Conservation (phyloP, 1,140 invertebrate species). For the Anadara kagoshimensis region DNA sequence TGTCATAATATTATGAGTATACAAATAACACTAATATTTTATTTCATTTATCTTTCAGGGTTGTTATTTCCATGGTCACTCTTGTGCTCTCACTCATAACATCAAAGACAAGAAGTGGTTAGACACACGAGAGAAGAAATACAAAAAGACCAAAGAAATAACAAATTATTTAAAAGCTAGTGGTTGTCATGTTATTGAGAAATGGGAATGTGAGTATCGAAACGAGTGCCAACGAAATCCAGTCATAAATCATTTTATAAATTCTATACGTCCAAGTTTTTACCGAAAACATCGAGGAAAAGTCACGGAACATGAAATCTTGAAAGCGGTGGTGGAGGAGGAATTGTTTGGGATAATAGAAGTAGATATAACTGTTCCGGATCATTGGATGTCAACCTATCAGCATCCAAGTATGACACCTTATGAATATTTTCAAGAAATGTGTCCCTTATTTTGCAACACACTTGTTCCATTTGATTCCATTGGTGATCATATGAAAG, state of each 20-base stretch:
- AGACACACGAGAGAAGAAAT: not conserved
- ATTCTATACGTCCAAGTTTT: conserved; percentile 6
- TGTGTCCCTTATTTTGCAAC: conserved; percentile 35
- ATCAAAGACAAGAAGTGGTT: conserved; percentile 7
- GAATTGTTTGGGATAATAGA: conserved; percentile 38
- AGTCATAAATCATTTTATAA: not conserved
- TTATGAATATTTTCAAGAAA: conserved; percentile 21
- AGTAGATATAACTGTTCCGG: conserved; percentile 34
- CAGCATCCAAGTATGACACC: not conserved
- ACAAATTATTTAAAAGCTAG: conserved; percentile 5
- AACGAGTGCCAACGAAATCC: not conserved
- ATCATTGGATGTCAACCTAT: not conserved
- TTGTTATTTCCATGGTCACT: conserved; percentile 24
- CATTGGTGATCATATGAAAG: conserved; percentile 27
- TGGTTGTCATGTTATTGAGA: conserved; percentile 20
- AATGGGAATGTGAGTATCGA: conserved; percentile 23
- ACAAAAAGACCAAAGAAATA: not conserved
- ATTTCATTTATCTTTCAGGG: not conserved
- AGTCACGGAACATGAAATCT: conserved; percentile 10
- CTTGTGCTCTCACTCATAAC: conserved; percentile 11
- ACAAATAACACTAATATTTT: no score
- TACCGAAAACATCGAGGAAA: conserved; percentile 18
- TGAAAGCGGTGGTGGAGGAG: not conserved
- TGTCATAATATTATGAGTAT: no score
- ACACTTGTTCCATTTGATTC: conserved; percentile 26